Base-by-base conservation (phyloP, 2,888 invertebrate genomes). In the Lycaena phlaeas region DNA sequence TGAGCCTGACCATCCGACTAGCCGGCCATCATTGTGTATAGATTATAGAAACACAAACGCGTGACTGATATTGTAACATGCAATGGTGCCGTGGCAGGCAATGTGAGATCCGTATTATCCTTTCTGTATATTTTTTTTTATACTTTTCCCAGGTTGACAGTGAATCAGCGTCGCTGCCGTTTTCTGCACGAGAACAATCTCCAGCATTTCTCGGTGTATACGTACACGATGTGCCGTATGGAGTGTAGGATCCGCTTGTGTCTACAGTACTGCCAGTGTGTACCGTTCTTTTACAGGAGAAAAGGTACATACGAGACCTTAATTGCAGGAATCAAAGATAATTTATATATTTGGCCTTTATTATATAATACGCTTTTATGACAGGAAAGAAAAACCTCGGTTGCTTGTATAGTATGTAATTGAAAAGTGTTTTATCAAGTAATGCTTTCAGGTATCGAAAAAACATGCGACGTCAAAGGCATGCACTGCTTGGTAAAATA, bases 221-320 rank as follows among this genome's bases (percentile, higher is more conserved):
- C 90, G 2, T 89, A 87, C 54, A 88, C 87, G 0, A 70, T 91
- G 61, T 93, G 93, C 50, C 75, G 89, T 5, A 88, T 89, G 71
- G 91, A 93, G 58, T 93, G 93, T 50, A 86, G 92, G 25, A 87
- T 90, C 52, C 68, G 70, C 5, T 65, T 90, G 17, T 87, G 90
- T 18, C 65, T 88, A 5, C 75, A 86, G 43, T 69, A 87, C 38
- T 93, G 93, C 59, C 85, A 86, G 1, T 93, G 93, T 61, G 76
- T 90, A 25, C 93, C 93, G 0, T 90, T 92, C 63, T 93, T 93
- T 58, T 92, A 92, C 50, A 86, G 90, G 45, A 87, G 77, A 43
- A 79, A 85, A 44, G 86, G 92, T 91, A 64, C 71, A 70, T 41
- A 18, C 2, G 5, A 14, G 7, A 3, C 18, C 18, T 18, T 18